Percentiles rank a stretch among this genome's conserved stretches.
Conservation (phyloP, 30 jellyfish, hydroid and myxozoan species). For the Rhopilema esculentum region DNA sequence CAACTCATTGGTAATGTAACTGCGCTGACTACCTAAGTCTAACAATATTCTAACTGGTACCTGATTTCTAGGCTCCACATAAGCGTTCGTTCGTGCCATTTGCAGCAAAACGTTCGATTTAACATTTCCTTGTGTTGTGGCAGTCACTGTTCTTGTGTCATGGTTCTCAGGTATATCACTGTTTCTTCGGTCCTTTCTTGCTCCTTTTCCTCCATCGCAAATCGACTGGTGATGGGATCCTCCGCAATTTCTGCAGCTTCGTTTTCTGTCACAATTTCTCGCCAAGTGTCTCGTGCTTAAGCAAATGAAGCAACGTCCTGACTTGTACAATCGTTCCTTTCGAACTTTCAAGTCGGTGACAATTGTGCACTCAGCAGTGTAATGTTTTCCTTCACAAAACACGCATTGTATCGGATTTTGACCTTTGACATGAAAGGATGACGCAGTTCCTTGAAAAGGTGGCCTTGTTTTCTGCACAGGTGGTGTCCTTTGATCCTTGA, state of each 20-base stretch:
- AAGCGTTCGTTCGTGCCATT: conserved; percentile 38
- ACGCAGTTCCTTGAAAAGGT: conserved; percentile 7
- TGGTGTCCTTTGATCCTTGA: neutral
- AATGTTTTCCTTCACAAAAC: neutral
- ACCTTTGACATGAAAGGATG: neutral
- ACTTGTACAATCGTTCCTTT: neutral
- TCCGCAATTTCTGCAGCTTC: conserved; percentile 17
- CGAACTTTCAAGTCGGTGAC: neutral
- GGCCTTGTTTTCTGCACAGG: neutral
- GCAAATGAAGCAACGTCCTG: conserved; percentile 38
- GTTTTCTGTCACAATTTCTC: neutral
- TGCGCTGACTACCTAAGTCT: conserved; percentile 67
- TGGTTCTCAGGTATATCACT: neutral
- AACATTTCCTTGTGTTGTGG: neutral
- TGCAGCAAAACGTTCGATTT: conserved; percentile 3
- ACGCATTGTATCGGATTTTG: neutral
- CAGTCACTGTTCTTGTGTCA: neutral
- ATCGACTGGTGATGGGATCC: neutral
- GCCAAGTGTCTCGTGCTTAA: conserved; percentile 16
- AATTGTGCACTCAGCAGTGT: neutral
- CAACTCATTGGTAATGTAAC: conserved; percentile 41
- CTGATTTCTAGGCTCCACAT: conserved; percentile 1
- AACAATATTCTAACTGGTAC: conserved; percentile 21
- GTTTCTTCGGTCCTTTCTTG: neutral
- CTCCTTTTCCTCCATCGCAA: neutral